phyloP scores from a whole-genome alignment of 2,113 vertebrate genomes.

The Myotis lucifugus region DNA sequence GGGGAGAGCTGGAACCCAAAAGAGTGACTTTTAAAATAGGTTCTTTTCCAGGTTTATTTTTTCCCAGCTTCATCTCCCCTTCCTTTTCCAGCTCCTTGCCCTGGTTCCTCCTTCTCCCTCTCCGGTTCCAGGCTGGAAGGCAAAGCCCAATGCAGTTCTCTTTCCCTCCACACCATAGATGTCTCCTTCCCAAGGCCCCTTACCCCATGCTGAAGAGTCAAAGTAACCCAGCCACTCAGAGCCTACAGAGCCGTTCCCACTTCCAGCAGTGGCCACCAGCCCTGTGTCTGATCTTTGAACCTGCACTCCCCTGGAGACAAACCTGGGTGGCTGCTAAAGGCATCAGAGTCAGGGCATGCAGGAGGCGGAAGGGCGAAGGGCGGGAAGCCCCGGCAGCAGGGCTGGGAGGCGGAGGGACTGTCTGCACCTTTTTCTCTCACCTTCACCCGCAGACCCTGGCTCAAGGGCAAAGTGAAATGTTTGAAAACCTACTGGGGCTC shows the following conservation, averaged over 20 bases:
- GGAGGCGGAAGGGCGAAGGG: conserved; percentile 2
- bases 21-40: conserved; percentile 56
- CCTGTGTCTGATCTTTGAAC: conserved; percentile 86
- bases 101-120: not conserved
- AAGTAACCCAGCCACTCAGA: not conserved
- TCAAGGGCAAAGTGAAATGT: not conserved
- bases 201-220: not conserved
- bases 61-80: not conserved
- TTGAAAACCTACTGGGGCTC: not conserved
- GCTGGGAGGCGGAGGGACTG: not conserved
- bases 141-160: conserved; percentile 1
- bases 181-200: conserved; percentile 10
- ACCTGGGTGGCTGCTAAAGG: conserved; percentile 82
- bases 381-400: not conserved
- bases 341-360: conserved; percentile 65
- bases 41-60: conserved; percentile 52
- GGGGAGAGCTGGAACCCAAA: conserved; percentile 61
- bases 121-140: conserved; percentile 7
- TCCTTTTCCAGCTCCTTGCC: conserved; percentile 22
- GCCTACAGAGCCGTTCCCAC: conserved; percentile 68
- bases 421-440: not conserved
- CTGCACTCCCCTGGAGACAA: conserved; percentile 76
- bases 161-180: not conserved
- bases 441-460: not conserved
- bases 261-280: conserved; percentile 81